phyloP scores from a whole-genome alignment of 2,888 invertebrate genomes.

The Sinelater perroti region DNA sequence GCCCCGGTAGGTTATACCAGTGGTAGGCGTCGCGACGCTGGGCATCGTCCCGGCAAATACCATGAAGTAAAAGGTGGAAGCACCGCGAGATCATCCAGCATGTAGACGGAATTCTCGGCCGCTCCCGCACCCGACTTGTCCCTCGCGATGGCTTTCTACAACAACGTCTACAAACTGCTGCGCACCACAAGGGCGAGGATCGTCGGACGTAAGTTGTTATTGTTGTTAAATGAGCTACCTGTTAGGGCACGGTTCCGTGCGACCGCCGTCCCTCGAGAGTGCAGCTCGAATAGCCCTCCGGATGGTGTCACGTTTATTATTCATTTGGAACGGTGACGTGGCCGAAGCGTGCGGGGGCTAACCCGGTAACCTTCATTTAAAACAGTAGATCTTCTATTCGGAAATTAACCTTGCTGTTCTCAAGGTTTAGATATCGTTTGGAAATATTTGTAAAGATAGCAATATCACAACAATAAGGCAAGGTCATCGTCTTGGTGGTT shows the following conservation, averaged over 20 bases:
- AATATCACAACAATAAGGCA: too few species aligned
- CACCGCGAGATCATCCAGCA: too few species aligned
- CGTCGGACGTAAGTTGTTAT: constrained; percentile 26
- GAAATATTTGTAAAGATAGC: too few species aligned
- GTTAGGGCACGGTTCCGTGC: not conserved
- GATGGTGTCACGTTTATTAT: constrained; percentile 12
- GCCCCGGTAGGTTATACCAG: not conserved
- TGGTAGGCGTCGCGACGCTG: constrained; percentile 16
- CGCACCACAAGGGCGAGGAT: constrained; percentile 24
- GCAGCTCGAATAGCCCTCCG: too few species aligned
- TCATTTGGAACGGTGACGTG: constrained; percentile 17
- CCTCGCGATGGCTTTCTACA: constrained; percentile 33
- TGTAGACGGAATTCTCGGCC: too few species aligned
- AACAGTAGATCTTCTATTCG: too few species aligned
- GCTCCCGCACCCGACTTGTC: too few species aligned
- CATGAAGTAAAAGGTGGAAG: too few species aligned
- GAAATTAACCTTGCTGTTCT: too few species aligned
- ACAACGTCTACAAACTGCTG: constrained; percentile 31
- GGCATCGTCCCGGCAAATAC: constrained; percentile 13
- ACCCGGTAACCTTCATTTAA: constrained; percentile 3
- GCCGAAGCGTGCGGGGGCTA: not conserved
- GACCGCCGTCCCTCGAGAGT: not conserved
- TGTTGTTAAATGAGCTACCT: constrained; percentile 12
- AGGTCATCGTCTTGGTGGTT: too few species aligned
- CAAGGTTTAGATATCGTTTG: too few species aligned